phyloP scores from a whole-genome alignment of 37 sponge, comb jelly and placozoan genomes.

The Cliona cf. orientalis region DNA sequence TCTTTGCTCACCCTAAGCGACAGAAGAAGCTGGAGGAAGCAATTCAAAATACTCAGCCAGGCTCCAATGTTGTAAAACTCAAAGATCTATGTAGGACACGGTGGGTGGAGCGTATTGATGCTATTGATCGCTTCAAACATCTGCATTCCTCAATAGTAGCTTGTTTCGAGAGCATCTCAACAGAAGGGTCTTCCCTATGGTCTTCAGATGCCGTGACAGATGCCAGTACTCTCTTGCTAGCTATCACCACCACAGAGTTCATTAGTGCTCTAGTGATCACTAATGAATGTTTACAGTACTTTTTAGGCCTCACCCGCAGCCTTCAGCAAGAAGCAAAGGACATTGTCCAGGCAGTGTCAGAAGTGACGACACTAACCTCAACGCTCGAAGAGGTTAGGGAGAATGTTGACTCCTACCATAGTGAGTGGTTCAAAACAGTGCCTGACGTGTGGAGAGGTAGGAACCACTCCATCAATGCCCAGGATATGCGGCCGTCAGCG shows the following conservation, averaged over 20 bases:
- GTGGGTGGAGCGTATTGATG: slow-evolving; percentile 72
- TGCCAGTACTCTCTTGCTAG: slow-evolving; percentile 41
- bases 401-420: slow-evolving; percentile 36
- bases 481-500: slow-evolving; percentile 37
- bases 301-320: slow-evolving; percentile 32
- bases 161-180: slow-evolving; percentile 51
- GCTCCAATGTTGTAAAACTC: slow-evolving; percentile 27
- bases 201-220: slow-evolving; percentile 40
- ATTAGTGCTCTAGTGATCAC: slow-evolving; percentile 46
- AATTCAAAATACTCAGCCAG: slow-evolving; percentile 20
- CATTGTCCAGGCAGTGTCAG: slow-evolving; percentile 45
- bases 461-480: slow-evolving; percentile 39
- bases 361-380: slow-evolving; percentile 7
- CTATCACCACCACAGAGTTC: slow-evolving; percentile 43
- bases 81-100: slow-evolving; percentile 71
- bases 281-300: slow-evolving; percentile 35
- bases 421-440: slow-evolving; percentile 39
- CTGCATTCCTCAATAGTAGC: slow-evolving; percentile 30
- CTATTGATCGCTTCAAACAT: slow-evolving; percentile 10
- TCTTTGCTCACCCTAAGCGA: slow-evolving; percentile 50
- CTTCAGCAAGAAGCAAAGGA: slow-evolving; percentile 55
- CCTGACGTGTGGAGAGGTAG: slow-evolving; percentile 34
- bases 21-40: slow-evolving; percentile 40
- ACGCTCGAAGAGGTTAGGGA: slow-evolving; percentile 30
- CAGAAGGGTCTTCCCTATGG: slow-evolving; percentile 28